These are phyloP conservation scores for Masnerella sp. DNA, from an alignment of 2,888 invertebrate genomes.

Conservation along the genomic window DNA sequence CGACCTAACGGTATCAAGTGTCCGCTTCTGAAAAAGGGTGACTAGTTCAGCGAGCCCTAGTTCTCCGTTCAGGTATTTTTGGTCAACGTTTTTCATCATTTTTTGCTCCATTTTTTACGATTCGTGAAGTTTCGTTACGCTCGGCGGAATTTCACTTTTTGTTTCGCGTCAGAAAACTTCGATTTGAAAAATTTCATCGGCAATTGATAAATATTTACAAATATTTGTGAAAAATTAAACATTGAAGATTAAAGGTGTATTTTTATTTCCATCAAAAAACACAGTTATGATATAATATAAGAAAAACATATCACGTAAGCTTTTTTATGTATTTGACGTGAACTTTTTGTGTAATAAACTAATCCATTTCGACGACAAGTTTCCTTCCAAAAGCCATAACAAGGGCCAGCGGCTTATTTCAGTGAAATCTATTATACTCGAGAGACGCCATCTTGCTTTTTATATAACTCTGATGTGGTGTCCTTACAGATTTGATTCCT, in stretches of 20 bases:
- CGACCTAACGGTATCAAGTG: slow-evolving; percentile 68
- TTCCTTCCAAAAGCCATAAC: slow-evolving; percentile 46
- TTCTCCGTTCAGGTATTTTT: slow-evolving; percentile 43
- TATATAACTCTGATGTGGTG: slow-evolving; percentile 55
- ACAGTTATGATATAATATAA: slow-evolving; percentile 19
- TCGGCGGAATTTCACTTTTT: slow-evolving; percentile 58
- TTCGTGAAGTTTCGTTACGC: slow-evolving; percentile 68
- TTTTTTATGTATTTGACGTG: slow-evolving; percentile 42
- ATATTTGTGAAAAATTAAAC: neutral
- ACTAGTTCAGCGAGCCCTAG: slow-evolving; percentile 46
- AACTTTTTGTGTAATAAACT: slow-evolving; percentile 48
- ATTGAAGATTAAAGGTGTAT: no score
- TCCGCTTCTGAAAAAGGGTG: slow-evolving; percentile 48
- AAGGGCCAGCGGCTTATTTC: slow-evolving; percentile 50
- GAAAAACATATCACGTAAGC: slow-evolving; percentile 31
- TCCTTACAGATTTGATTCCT: slow-evolving; percentile 53
- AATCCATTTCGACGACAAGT: slow-evolving; percentile 43
- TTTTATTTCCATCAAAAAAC: slow-evolving; percentile 18
- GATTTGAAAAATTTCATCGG: no score
- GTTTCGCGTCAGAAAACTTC: slow-evolving; percentile 37
- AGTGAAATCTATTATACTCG: slow-evolving; percentile 56
- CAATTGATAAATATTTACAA: no score
- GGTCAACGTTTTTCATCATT: slow-evolving; percentile 38
- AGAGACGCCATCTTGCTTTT: slow-evolving; percentile 56
- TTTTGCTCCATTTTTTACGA: slow-evolving; percentile 69